These are phyloP conservation scores for Rhingia rostrata DNA, from an alignment of 2,888 invertebrate genomes.

Conservation along the genomic window DNA sequence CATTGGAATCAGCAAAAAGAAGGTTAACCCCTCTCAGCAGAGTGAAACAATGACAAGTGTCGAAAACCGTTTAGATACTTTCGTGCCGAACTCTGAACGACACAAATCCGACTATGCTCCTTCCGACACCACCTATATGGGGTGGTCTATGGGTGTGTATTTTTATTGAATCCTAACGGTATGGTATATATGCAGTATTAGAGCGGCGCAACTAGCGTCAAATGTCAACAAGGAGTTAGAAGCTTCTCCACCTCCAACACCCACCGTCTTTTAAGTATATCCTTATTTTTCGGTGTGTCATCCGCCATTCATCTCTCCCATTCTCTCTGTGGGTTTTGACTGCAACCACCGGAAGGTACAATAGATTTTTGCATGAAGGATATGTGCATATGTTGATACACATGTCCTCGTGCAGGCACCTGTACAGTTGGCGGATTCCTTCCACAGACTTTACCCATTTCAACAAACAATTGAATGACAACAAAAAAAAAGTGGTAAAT, in stretches of 20 bases:
- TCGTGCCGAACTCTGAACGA: slow-evolving; percentile 67
- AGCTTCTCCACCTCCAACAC: slow-evolving; percentile 9
- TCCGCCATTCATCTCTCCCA: slow-evolving; percentile 67
- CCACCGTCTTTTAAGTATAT: slow-evolving; percentile 61
- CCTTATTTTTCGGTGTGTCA: slow-evolving; percentile 73
- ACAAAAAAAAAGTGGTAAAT: slow-evolving; percentile 45
- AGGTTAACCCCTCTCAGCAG: slow-evolving; percentile 16
- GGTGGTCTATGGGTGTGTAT: slow-evolving; percentile 17
- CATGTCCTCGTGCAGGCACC: slow-evolving; percentile 31
- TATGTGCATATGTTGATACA: slow-evolving; percentile 27
- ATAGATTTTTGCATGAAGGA: slow-evolving; percentile 61
- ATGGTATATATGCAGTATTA: slow-evolving; percentile 50
- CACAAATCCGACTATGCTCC: slow-evolving; percentile 66
- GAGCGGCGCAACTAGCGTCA: slow-evolving; percentile 66
- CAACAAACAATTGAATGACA: slow-evolving; percentile 56
- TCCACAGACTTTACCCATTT: slow-evolving; percentile 32
- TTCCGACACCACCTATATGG: slow-evolving; percentile 47
- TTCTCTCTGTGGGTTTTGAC: slow-evolving; percentile 64
- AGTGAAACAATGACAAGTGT: slow-evolving; percentile 36
- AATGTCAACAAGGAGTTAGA: slow-evolving; percentile 69
- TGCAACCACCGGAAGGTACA: slow-evolving; percentile 71
- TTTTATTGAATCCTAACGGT: slow-evolving; percentile 21
- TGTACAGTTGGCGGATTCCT: slow-evolving; percentile 36
- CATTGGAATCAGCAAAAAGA: slow-evolving; percentile 37
- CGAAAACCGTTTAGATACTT: slow-evolving; percentile 71